A percentile compares a stretch with the other conserved stretches of the same genome.
These are phyloP conservation scores for Falco biarmicus DNA, from an alignment of 2,797 vertebrate species.

Conservation along the genomic window DNA sequence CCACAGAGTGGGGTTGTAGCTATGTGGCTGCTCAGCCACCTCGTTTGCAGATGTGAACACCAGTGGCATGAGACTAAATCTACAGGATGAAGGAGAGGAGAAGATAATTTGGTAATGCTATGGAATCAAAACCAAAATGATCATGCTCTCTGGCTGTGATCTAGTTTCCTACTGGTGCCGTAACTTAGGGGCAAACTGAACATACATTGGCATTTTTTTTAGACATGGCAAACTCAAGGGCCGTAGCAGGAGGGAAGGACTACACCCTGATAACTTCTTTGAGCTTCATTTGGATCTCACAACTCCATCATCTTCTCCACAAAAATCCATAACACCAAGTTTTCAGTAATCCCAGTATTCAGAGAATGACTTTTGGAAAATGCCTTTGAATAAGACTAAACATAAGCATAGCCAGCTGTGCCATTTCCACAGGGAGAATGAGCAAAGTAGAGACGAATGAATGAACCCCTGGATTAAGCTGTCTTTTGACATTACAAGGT, in stretches of 20 bases:
- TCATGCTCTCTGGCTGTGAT: background rate
- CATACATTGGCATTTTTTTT: background rate
- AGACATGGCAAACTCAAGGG: background rate
- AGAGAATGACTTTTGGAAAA: background rate
- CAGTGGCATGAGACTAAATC: background rate
- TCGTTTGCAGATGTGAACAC: background rate
- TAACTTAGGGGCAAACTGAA: background rate
- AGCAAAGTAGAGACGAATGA: background rate
- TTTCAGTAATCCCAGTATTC: background rate
- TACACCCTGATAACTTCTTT: background rate
- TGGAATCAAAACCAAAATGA: background rate
- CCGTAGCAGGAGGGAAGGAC: background rate
- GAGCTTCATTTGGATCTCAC: background rate
- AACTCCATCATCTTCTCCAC: background rate
- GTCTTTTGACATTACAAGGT: background rate
- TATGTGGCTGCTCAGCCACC: background rate
- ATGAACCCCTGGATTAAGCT: background rate
- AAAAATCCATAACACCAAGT: background rate
- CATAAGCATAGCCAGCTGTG: background rate
- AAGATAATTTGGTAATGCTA: background rate
- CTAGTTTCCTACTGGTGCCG: background rate
- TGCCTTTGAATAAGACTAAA: background rate
- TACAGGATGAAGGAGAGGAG: background rate
- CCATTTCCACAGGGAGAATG: background rate
- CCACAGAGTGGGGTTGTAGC: background rate